Percentiles rank a stretch among this genome's conserved stretches.
Conservation (phyloP, 2,888 invertebrate species). For the Hirtodrosophila confusa region DNA sequence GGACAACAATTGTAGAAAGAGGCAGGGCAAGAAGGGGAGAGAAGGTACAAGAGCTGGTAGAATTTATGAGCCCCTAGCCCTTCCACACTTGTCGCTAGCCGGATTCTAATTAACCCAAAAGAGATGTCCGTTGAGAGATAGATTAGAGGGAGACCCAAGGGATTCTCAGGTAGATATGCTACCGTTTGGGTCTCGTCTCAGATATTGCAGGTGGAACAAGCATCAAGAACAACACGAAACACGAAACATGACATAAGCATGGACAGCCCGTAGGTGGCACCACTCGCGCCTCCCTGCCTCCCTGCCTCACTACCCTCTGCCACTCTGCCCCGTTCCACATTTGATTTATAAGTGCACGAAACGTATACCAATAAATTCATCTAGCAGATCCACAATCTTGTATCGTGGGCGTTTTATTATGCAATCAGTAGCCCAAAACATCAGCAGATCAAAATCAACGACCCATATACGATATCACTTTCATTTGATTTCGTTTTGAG, state of each 20-base stretch:
- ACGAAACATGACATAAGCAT: conserved; percentile 40
- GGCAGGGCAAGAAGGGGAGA: too few species aligned
- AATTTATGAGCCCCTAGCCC: conserved; percentile 38
- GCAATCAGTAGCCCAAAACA: conserved; percentile 75
- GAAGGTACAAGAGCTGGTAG: conserved; percentile 2
- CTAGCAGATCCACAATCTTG: conserved; percentile 16
- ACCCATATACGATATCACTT: conserved; percentile 69
- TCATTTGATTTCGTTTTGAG: conserved; percentile 26
- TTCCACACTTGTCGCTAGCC: conserved; percentile 21
- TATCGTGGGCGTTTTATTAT: conserved; percentile 75
- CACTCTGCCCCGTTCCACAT: conserved; percentile 20
- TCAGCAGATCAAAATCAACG: conserved; percentile 43
- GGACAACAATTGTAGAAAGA: neutral
- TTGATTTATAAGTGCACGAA: conserved; percentile 58
- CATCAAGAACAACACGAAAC: neutral
- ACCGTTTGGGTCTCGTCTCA: conserved; percentile 26
- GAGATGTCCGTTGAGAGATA: conserved; percentile 56
- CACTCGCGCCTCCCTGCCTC: conserved; percentile 62
- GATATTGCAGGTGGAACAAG: conserved; percentile 31
- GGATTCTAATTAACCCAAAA: conserved; percentile 70
- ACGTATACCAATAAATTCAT: neutral
- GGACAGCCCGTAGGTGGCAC: conserved; percentile 63
- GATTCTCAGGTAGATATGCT: conserved; percentile 16
- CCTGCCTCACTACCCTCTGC: neutral
- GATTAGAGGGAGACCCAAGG: conserved; percentile 27